Base-by-base conservation (phyloP, 2,113 vertebrate genomes). In the Silurus asotus region DNA sequence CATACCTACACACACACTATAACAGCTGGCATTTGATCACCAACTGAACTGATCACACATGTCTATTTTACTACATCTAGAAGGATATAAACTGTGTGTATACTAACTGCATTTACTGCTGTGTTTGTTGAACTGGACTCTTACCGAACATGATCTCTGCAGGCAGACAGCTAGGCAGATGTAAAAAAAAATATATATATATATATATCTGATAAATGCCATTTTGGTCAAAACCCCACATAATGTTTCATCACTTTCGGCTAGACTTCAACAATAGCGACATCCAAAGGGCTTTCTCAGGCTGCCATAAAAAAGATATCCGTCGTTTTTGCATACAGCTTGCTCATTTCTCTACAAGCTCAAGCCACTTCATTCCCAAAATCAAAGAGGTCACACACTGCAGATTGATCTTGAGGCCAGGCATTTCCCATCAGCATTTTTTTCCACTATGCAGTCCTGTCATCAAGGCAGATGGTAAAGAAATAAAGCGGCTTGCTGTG, bases 401-500 rank as follows among this genome's bases (percentile, higher is more conserved):
- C 19, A 37, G 23, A 84, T 70, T 58, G 84, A 53, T 56, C 69
- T 23, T 48, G 51, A 69, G 48, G 20, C 75, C n/a, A 72, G 48
- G 48, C 53, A 53, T 59, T 82, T 56, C 74, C 48, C 61, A 74
- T 84, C 51, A 69, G 45, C 61, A 76, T 75, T 78, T 72, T 37
- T 81, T 87, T 84, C 61, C 48, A 72, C 83, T 78, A 81, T 74
- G 58, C 15, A 77, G 74, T 59, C 70, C 85, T 87, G 77, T 84
- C 88, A 88, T 83, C 85, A 65, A 62, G 10, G 14, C 3, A 4
- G 88, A 67, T 79, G 45, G 51, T 59, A 37, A 13, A 25, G 65
- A 28, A 87, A 89, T 80, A 86, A 82, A 84, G 19, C 23, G 8
- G 59, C 9, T 62, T 15, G 45, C 84, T 79, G 78, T 56, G 53